A percentile compares a stretch with the other conserved stretches of the same genome.
Conservation (phyloP, 2,797 vertebrate species). For the Enteromius treurensis region DNA sequence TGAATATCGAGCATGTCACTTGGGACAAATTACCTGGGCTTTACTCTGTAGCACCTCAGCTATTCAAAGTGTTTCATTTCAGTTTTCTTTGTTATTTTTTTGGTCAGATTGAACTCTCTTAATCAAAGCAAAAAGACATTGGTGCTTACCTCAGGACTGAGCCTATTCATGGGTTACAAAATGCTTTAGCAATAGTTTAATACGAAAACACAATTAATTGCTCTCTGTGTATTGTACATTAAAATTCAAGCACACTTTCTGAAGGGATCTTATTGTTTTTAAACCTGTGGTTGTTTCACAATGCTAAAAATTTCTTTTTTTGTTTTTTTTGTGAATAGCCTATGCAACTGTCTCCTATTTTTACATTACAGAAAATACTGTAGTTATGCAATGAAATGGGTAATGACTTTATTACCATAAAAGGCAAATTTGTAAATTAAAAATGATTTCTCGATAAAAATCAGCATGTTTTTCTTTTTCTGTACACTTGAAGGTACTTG, state of each 20-base stretch:
- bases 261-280: constrained; percentile 71
- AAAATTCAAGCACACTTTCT: constrained; percentile 53
- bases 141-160: constrained; percentile 84
- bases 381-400: constrained; percentile 63
- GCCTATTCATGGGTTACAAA: constrained; percentile 71
- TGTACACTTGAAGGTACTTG: constrained; percentile 53
- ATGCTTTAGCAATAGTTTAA: constrained; percentile 70
- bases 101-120: constrained; percentile 64
- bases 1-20: constrained; percentile 62
- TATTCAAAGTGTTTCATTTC: constrained; percentile 73
- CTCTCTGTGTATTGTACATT: constrained; percentile 43
- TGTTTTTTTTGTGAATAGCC: constrained; percentile 66
- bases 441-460: constrained; percentile 48
- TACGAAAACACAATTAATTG: constrained; percentile 43
- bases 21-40: constrained; percentile 63
- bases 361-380: constrained; percentile 68
- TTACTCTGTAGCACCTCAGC: constrained; percentile 75
- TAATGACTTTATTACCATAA: constrained; percentile 47
- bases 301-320: constrained; percentile 67
- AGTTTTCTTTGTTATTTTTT: constrained; percentile 42
- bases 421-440: constrained; percentile 54
- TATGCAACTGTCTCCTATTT: constrained; percentile 67
- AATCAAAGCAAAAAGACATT: constrained; percentile 76
- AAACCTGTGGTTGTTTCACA: constrained; percentile 80
- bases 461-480: constrained; percentile 34